Evolutionary conservation across 2,797 vertebrate species (phyloP).

Genomic region (Clarias pachynema): DNA sequence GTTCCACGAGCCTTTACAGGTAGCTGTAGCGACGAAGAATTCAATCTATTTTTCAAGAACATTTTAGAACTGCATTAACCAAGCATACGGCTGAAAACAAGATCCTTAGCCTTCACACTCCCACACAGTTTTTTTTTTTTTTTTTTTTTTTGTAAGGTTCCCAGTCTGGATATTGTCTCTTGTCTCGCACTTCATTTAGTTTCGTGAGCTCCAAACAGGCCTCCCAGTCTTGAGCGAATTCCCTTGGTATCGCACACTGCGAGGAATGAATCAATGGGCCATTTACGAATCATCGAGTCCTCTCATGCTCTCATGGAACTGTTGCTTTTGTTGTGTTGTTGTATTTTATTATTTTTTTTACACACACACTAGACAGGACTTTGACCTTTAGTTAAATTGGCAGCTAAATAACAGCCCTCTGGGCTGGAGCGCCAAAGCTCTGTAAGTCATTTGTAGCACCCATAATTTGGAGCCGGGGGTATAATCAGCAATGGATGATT

Average conservation of each 20-base stretch:
- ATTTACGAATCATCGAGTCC: slow-evolving; percentile 16
- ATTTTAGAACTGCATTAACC: background rate
- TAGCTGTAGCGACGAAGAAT: background rate
- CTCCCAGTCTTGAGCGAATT: slow-evolving; percentile 15
- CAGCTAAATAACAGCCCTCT: slow-evolving; percentile 81
- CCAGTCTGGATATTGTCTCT: slow-evolving; percentile 36
- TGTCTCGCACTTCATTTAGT: slow-evolving; percentile 17
- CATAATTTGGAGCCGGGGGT: slow-evolving; percentile 82
- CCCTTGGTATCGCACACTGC: slow-evolving; percentile 16
- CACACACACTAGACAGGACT: slow-evolving; percentile 69
- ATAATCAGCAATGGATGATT: slow-evolving; percentile 86
- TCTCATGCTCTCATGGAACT: slow-evolving; percentile 1
- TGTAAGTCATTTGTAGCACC: slow-evolving; percentile 84
- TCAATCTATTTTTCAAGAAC: background rate
- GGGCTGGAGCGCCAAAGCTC: slow-evolving; percentile 77
- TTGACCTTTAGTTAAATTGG: slow-evolving; percentile 84
- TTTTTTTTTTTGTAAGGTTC: background rate
- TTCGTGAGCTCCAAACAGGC: slow-evolving; percentile 10
- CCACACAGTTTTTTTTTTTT: background rate
- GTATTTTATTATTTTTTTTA: slow-evolving; percentile 65
- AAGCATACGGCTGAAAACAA: background rate
- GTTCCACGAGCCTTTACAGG: slow-evolving; percentile 7
- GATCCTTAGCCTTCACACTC: background rate
- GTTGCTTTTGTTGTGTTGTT: slow-evolving; percentile 25
- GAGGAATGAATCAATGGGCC: slow-evolving; percentile 14